Evolutionary conservation across 2,113 vertebrate species (phyloP).

Genomic region (Gallinago undulata): DNA sequence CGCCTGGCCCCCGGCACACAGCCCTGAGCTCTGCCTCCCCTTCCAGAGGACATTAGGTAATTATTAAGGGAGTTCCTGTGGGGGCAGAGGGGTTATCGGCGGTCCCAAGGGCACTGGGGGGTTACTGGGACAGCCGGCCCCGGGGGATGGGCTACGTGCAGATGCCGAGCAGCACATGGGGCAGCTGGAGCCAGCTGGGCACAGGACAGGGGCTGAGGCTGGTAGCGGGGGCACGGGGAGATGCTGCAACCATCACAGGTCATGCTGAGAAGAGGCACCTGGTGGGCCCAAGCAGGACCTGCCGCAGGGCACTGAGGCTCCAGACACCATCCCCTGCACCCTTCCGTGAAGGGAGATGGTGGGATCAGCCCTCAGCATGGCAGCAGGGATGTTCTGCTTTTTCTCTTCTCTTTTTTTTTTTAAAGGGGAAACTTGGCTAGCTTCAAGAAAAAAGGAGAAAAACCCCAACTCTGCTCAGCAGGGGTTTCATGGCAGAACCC

Average conservation of each 20-base stretch:
- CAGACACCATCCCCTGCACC: rapidly evolving
- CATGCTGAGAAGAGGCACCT: neutral
- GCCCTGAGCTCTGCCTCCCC: slow-evolving; percentile 15
- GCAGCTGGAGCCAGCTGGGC: rapidly evolving
- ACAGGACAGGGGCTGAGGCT: neutral
- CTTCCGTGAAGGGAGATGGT: neutral
- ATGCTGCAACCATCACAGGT: neutral
- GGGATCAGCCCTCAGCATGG: neutral
- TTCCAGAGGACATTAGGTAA: slow-evolving; percentile 62
- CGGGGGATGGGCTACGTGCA: neutral
- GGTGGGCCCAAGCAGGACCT: neutral
- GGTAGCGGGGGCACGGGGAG: rapidly evolving
- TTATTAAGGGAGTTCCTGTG: slow-evolving; percentile 60
- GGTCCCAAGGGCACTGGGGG: slow-evolving; percentile 55
- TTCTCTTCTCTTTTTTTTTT: slow-evolving; percentile 18
- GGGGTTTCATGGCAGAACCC: neutral
- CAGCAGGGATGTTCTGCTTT: slow-evolving; percentile 5
- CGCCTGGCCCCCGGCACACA: neutral
- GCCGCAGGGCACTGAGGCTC: neutral
- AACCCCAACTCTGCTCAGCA: neutral
- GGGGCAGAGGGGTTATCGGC: slow-evolving; percentile 46
- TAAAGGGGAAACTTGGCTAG: neutral
- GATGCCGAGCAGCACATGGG: rapidly evolving
- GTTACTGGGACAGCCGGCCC: neutral
- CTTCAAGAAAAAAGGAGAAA: neutral